Evolutionary conservation across 2,797 vertebrate species (phyloP).

Genomic region (Momotus momota): DNA sequence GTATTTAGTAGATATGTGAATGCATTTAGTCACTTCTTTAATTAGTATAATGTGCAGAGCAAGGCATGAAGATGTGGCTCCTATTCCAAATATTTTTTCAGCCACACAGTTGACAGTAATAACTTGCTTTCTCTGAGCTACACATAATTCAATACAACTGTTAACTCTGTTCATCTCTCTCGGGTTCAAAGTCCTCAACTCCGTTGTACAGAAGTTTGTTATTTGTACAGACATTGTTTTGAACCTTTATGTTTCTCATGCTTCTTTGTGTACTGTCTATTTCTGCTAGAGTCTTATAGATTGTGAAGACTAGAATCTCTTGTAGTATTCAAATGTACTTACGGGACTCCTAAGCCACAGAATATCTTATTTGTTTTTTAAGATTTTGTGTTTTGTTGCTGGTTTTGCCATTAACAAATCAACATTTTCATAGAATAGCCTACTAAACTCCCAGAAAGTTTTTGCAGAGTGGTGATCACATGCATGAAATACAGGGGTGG

Average conservation of each 20-base stretch:
- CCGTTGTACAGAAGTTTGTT: not conserved
- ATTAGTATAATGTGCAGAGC: not conserved
- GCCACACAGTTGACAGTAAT: not conserved
- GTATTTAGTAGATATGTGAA: not conserved
- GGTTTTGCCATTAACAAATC: not conserved
- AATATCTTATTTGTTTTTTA: not conserved
- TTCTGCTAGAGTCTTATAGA: not conserved
- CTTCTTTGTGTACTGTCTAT: not conserved
- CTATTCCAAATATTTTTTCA: not conserved
- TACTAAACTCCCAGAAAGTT: not conserved
- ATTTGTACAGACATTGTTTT: not conserved
- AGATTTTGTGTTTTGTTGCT: not conserved
- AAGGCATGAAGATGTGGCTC: not conserved
- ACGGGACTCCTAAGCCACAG: not conserved
- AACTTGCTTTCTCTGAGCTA: not conserved
- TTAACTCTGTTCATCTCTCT: not conserved
- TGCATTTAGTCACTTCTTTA: not conserved
- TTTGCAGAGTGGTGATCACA: not conserved
- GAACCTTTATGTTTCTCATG: not conserved
- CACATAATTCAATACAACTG: not conserved
- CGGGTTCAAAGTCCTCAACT: not conserved
- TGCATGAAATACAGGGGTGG: not conserved
- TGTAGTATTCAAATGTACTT: not conserved
- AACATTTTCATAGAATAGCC: not conserved
- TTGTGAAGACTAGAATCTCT: not conserved